Evolutionary conservation across 1,140 invertebrate species (phyloP).

Genomic region (Rhagoletis zephyria): DNA sequence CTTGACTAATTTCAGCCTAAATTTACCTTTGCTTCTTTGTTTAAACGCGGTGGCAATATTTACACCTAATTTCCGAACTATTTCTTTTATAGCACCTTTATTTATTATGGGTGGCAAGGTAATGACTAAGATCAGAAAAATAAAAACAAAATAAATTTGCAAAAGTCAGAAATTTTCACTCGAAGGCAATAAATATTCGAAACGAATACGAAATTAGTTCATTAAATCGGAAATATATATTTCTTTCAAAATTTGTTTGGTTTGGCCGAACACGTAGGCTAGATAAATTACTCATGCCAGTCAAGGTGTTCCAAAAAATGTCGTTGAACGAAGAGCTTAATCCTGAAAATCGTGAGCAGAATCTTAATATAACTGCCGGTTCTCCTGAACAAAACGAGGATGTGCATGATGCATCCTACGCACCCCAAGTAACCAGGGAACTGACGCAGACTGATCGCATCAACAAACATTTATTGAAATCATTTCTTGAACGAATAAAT

Average conservation of each 20-base stretch:
- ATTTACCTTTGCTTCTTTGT: no score
- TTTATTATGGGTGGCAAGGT: background rate
- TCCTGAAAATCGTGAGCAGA: background rate
- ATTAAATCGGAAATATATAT: background rate
- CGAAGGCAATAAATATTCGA: background rate
- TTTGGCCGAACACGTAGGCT: background rate
- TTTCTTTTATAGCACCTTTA: no score
- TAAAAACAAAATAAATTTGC: background rate
- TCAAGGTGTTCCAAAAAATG: conserved; percentile 14
- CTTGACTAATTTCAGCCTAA: no score
- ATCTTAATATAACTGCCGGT: background rate
- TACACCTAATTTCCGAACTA: no score
- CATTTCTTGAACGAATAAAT: conserved; percentile 67
- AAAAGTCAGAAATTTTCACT: background rate
- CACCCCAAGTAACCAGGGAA: conserved; percentile 59
- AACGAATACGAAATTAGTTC: background rate
- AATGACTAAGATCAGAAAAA: background rate
- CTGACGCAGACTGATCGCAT: conserved; percentile 69
- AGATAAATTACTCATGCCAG: conserved; percentile 17
- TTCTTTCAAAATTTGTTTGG: no score
- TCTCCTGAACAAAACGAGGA: background rate
- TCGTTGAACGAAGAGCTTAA: conserved; percentile 19
- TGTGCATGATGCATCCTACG: background rate
- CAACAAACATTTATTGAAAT: conserved; percentile 66
- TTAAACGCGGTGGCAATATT: no score